Base-by-base conservation (phyloP, 2,797 vertebrate species). In the Bryconaethiops microstoma region DNA sequence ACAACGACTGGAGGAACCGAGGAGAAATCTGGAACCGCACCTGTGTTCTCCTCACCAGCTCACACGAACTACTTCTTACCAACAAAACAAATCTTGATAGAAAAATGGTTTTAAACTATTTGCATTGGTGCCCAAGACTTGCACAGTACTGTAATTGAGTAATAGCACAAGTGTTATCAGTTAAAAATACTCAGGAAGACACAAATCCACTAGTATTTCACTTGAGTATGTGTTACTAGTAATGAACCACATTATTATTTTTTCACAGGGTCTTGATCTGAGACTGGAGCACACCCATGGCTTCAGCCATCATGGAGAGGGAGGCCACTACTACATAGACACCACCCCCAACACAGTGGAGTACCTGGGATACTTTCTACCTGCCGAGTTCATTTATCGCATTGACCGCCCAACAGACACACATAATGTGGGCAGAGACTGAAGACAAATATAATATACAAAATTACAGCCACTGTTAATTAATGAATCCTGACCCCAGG, bases 311-410 rank as follows among this genome's bases (percentile, higher is more conserved):
- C 97, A 99, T 0, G 97, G 97, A 65, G 95, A 98, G 88, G 98
- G 97, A 0, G 98, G 98, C 0, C 97, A 99, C 90, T 99, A 98
- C 92, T 97, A 99, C 85, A 93, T 91, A 4, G 98, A 99, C 88
- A 99, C 96, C 29, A 99, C 96, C 0, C 97, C 98, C 0, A 95
- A 97, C 50, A 92, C 67, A 0, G 97, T 97, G 88, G 95, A 96
- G 79, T 99, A 99, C 87, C 87, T 95, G 85, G 98, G 97, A 7
- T 99, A 99, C 87, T 95, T 99, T 82, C 77, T 96, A 81, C 96
- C 96, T 0, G 98, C 97, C 0, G 96, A 99, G 88, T 90, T 94
- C 78, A 90, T 99, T 67, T 99, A 96, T 87, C 96, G 97, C 73
- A 96, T 99, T n/a, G 97, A 99, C 90, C 89, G 94, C 65, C 97